Percentiles rank a stretch among this genome's conserved stretches.
phyloP scores from a whole-genome alignment of 2,113 vertebrate genomes.

The Prinia subflava region DNA sequence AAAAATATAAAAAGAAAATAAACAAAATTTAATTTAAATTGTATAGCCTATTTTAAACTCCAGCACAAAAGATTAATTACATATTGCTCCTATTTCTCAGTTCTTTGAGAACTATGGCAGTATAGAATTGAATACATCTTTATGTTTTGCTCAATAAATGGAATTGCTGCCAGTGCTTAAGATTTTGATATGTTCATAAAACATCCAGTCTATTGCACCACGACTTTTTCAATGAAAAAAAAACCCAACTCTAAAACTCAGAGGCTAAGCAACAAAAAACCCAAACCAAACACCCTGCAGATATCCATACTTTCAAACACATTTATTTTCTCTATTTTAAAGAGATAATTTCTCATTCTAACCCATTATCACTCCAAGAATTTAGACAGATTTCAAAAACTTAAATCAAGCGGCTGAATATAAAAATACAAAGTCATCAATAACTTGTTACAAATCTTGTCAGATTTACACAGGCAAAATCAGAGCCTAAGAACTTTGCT shows the following conservation, averaged over 20 bases:
- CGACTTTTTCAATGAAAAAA: background rate
- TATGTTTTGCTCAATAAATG: background rate
- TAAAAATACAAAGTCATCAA: background rate
- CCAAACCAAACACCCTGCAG: background rate
- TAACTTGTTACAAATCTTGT: constrained; percentile 2
- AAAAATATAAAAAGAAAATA: background rate
- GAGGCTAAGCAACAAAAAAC: background rate
- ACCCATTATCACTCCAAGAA: background rate
- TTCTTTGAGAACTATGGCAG: background rate
- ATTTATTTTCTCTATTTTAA: background rate
- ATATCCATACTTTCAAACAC: background rate
- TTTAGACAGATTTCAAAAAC: constrained; percentile 29
- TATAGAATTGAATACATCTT: background rate
- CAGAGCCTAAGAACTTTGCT: background rate
- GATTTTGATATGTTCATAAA: background rate
- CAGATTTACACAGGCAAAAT: constrained; percentile 23
- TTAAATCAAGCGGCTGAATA: constrained; percentile 15
- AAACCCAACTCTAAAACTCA: background rate
- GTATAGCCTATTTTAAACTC: background rate
- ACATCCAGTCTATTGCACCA: background rate
- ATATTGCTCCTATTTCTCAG: background rate
- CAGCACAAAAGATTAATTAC: background rate
- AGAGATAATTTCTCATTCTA: background rate
- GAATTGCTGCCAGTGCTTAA: background rate
- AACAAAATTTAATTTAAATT: background rate